A percentile compares a stretch with the other conserved stretches of the same genome.
phyloP scores from a whole-genome alignment of 2,888 invertebrate species.

The Lagria hirta region DNA sequence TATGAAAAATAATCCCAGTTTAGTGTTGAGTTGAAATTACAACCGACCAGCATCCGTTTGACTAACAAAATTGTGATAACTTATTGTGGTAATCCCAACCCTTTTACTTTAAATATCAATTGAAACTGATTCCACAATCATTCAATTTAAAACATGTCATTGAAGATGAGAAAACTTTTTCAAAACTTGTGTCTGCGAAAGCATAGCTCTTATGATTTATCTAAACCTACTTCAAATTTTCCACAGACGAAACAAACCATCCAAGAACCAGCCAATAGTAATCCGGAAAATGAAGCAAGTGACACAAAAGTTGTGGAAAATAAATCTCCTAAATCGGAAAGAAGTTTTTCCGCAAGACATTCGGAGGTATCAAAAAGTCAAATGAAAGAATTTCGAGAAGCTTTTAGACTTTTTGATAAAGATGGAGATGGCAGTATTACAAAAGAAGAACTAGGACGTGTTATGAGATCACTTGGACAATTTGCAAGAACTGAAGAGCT shows the following conservation, averaged over 20 bases:
- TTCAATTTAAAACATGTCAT: too few species aligned
- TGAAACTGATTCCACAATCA: too few species aligned
- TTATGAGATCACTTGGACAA: constrained; percentile 84
- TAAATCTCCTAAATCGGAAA: constrained; percentile 13
- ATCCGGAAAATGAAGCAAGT: constrained; percentile 10
- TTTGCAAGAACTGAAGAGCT: constrained; percentile 85
- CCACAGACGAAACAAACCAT: constrained; percentile 44
- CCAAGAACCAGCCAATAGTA: constrained; percentile 27
- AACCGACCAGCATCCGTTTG: too few species aligned
- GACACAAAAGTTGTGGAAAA: constrained; percentile 17
- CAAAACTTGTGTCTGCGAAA: constrained; percentile 10
- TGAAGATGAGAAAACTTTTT: too few species aligned
- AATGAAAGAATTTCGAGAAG: constrained; percentile 86
- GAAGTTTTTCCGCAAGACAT: constrained; percentile 44
- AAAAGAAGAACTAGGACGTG: constrained; percentile 81
- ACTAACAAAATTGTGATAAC: too few species aligned
- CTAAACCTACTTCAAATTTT: constrained; percentile 8
- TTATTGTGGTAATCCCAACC: constrained; percentile 8
- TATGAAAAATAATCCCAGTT: too few species aligned
- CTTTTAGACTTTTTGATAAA: constrained; percentile 84
- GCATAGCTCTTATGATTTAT: constrained; percentile 4
- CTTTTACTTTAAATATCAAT: too few species aligned
- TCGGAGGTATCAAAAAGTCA: constrained; percentile 67
- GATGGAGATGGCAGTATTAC: constrained; percentile 87
- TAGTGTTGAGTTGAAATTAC: too few species aligned